Conservation (phyloP, 2,113 vertebrate genomes). For the Crypturellus undulatus region DNA sequence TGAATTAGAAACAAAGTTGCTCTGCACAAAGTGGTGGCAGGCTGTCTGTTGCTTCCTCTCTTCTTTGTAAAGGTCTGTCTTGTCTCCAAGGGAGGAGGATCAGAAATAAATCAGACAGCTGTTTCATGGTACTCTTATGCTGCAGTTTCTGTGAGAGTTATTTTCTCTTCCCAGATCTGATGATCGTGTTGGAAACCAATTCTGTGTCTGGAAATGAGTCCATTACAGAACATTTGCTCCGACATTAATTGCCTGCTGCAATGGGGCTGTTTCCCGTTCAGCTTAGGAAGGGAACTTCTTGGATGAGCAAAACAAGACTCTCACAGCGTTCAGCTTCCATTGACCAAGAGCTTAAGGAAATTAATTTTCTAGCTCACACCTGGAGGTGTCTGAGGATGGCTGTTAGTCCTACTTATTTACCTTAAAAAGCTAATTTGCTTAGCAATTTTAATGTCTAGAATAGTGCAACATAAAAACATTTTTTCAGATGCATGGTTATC, state of each 20-base stretch:
- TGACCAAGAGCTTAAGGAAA: neutral
- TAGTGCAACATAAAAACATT: neutral
- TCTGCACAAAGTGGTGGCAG: rapidly evolving
- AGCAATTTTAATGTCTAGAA: neutral
- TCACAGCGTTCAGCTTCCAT: neutral
- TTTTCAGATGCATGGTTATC: neutral
- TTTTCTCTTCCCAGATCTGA: neutral
- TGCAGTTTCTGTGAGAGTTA: neutral
- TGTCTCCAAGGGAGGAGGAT: neutral
- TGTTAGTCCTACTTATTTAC: neutral
- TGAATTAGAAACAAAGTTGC: neutral
- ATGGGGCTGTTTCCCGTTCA: neutral
- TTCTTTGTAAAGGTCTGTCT: neutral
- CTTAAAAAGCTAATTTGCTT: neutral
- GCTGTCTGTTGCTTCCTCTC: neutral
- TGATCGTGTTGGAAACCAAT: neutral
- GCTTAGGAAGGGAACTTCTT: neutral
- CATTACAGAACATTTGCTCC: neutral
- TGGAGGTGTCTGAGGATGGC: neutral
- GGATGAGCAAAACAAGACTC: neutral
- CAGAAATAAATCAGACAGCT: no score
- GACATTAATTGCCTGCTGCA: neutral
- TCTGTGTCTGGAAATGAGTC: neutral
- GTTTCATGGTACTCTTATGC: neutral
- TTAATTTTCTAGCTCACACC: neutral